Conservation (phyloP, 2,888 invertebrate species). For the Pachycephus smyrnensis region DNA sequence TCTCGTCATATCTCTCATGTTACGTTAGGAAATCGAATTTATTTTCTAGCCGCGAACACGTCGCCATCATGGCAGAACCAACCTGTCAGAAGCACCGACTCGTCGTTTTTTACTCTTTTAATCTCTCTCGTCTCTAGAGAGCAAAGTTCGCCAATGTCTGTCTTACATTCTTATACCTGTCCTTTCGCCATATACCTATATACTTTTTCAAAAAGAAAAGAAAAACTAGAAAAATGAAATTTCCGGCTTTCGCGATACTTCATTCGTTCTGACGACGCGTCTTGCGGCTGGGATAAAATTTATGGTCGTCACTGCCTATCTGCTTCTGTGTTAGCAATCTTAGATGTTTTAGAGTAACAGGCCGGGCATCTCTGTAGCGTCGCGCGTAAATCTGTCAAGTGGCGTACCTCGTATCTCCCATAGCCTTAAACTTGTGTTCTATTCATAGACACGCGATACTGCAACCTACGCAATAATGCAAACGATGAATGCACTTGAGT, state of each 20-base stretch:
- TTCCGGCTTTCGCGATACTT: neutral
- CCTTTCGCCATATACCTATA: too few relatives aligned
- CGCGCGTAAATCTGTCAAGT: slow-evolving; percentile 23
- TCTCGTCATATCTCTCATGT: neutral
- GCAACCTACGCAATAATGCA: slow-evolving; percentile 17
- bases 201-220: too few relatives aligned
- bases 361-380: slow-evolving; percentile 3
- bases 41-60: neutral
- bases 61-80: neutral
- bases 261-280: neutral
- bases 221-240: neutral
- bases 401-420: slow-evolving; percentile 24
- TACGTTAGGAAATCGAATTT: neutral
- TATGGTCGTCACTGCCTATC: neutral
- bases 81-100: neutral
- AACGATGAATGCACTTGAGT: slow-evolving; percentile 18
- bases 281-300: neutral
- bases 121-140: neutral
- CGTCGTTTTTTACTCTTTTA: neutral
- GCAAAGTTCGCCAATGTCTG: neutral
- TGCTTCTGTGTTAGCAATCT: slow-evolving; percentile 8
- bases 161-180: too few relatives aligned
- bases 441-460: slow-evolving; percentile 46
- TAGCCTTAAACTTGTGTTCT: slow-evolving; percentile 53
- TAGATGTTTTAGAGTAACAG: slow-evolving; percentile 3